Conservation (phyloP, 2,888 invertebrate species). For the Heliconius charithonia region DNA sequence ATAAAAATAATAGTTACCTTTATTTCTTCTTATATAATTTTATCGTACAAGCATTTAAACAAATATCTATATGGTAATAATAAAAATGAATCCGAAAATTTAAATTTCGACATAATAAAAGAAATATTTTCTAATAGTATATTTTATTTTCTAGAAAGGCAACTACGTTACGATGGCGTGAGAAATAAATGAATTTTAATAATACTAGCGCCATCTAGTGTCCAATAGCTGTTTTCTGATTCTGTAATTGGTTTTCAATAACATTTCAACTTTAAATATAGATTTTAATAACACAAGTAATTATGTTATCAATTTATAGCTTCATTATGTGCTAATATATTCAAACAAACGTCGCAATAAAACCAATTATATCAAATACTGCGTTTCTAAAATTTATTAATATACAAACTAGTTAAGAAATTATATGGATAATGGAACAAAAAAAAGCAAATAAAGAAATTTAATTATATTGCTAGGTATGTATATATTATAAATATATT, state of each 20-base stretch:
- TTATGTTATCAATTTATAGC: slow-evolving; percentile 5
- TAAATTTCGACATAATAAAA: background rate
- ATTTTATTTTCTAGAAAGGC: background rate
- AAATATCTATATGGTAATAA: too few relatives aligned
- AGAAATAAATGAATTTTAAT: background rate
- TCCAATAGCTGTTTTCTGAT: slow-evolving; percentile 52
- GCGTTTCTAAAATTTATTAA: slow-evolving; percentile 9
- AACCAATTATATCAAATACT: background rate
- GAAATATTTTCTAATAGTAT: background rate
- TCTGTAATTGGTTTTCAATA: background rate
- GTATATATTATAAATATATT: background rate
- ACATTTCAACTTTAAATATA: slow-evolving; percentile 7
- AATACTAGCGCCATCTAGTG: slow-evolving; percentile 56
- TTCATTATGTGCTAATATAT: slow-evolving; percentile 1
- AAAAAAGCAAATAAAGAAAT: background rate
- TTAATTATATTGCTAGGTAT: background rate
- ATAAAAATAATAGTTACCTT: background rate
- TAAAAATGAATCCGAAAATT: background rate
- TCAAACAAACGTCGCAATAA: slow-evolving; percentile 1
- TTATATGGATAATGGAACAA: background rate
- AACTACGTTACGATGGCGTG: too few relatives aligned
- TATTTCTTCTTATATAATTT: too few relatives aligned
- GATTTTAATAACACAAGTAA: background rate
- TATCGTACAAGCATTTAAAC: too few relatives aligned
- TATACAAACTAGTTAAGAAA: background rate